Evolutionary conservation across 64 coral and sea anemone species (phyloP), one percentile per base, ranked within the genome.

Genomic region (Montipora capricornis): DNA sequence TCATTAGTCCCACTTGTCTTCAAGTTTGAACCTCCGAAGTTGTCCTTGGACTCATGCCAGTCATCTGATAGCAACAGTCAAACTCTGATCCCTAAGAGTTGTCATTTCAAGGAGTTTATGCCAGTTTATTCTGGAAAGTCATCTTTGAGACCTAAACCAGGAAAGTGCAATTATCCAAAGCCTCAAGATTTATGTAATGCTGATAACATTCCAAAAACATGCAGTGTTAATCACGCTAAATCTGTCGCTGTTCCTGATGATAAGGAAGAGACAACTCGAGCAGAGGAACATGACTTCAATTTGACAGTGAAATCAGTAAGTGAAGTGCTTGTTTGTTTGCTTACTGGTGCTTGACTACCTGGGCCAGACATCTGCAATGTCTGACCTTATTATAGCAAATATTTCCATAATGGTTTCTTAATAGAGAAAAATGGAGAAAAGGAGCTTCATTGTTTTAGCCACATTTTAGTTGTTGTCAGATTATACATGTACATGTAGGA

Each of bases 11-110:
- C 68, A 26, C 68, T 91, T 4, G 44, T 26, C 3, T 76, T 83
- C 68, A 91, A 91, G 68, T 82, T 82, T 83, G 7, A 13, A 82
- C 67, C 90, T 73, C 90, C 90, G 62, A 91, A 74, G 22, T 74
- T 70, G 44, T 8, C 82, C 15, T 5, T 67, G 44, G 12, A 20
- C 19, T 69, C 82, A 85, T 44, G n/a, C 4, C 44, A 15, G 46
- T 45, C 17, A 70, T 19, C 13, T 13, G 24, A 64, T 48, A 7
- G 17, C 11, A 20, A 69, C 8, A 5, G 8, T 14, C 11, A 61
- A 67, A 59, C 4, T 19, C 16, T 15, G n/a, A 1, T 15, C 20
- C 3, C 20, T 58, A 8, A 44, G 12, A 83, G 15, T 48, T 19
- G 10, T 47, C 10, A 29, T 47, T 50, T 74, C 19, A 20, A 37